Percentiles rank a stretch among this genome's conserved stretches.
Evolutionary conservation across 2,113 vertebrate species (phyloP).

Genomic region (Melanostigma gelatinosum): DNA sequence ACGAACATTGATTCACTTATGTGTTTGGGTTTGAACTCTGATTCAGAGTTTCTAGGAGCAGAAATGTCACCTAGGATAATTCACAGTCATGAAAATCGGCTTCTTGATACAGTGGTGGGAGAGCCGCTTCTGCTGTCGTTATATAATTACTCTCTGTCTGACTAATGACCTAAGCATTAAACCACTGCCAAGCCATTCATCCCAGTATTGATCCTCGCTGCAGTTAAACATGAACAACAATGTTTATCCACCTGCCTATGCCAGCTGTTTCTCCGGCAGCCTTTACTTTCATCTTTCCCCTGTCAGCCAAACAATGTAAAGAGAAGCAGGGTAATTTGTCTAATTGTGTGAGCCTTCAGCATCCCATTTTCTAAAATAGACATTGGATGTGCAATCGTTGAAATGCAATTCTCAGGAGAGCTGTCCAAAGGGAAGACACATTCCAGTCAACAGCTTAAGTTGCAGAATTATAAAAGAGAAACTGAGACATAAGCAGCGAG

Average conservation of each 20-base stretch:
- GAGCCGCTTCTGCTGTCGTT: constrained; percentile 53
- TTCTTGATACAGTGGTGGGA: constrained; percentile 46
- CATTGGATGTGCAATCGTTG: constrained; percentile 44
- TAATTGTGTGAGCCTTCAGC: constrained; percentile 52
- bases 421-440: constrained; percentile 32
- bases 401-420: constrained; percentile 49
- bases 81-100: constrained; percentile 44
- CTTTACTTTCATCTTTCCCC: constrained; percentile 55
- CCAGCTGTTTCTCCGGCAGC: constrained; percentile 43
- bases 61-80: constrained; percentile 53
- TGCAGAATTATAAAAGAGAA: constrained; percentile 6
- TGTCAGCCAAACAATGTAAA: constrained; percentile 52
- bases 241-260: constrained; percentile 68
- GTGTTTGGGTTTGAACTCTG: constrained; percentile 28
- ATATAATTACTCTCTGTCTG: constrained; percentile 66
- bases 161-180: constrained; percentile 69
- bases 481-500: constrained; percentile 6
- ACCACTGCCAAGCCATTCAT: constrained; percentile 68
- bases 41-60: constrained; percentile 33
- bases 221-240: constrained; percentile 69
- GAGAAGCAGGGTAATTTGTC: constrained; percentile 53
- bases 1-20: constrained; percentile 33
- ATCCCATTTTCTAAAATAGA: constrained; percentile 38
- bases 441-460: constrained; percentile 20
- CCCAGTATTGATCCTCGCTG: constrained; percentile 66